Percentiles rank a stretch among this genome's conserved stretches.
Conservation (phyloP, 2,113 vertebrate genomes). For the Pseudolaguvia tuberculata region DNA sequence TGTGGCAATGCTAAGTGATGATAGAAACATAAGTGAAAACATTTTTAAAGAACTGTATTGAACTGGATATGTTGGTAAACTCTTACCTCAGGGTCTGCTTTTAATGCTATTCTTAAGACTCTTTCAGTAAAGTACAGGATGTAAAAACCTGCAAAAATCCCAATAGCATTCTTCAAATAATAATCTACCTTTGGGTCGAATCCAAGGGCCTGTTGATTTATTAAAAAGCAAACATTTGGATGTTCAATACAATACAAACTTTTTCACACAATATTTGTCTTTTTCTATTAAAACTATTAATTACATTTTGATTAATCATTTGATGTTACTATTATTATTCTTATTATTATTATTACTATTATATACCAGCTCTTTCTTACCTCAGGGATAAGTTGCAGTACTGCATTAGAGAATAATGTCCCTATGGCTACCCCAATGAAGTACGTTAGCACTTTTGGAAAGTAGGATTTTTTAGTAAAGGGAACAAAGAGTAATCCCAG, state of each 20-base stretch:
- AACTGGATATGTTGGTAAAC: neutral
- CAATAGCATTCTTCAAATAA: constrained; percentile 82
- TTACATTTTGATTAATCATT: neutral
- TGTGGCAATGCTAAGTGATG: constrained; percentile 70
- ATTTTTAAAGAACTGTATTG: neutral
- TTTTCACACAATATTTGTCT: no score
- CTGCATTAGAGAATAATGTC: constrained; percentile 94
- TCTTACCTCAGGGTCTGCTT: constrained; percentile 76
- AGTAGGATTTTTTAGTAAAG: constrained; percentile 87
- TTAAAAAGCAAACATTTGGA: constrained; percentile 37
- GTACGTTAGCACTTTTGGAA: constrained; percentile 91
- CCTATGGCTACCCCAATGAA: constrained; percentile 94
- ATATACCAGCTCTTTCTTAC: constrained; percentile 66
- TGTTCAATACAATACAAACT: neutral
- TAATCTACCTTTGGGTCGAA: constrained; percentile 86
- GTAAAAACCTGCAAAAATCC: constrained; percentile 93
- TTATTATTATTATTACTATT: no score
- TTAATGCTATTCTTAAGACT: constrained; percentile 79
- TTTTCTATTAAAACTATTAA: no score
- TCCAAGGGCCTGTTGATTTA: constrained; percentile 81
- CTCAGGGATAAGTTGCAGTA: constrained; percentile 97
- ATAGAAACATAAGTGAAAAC: constrained; percentile 22
- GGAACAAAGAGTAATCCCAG: constrained; percentile 88
- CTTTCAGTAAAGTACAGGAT: constrained; percentile 87
- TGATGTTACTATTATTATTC: neutral